These are phyloP conservation scores for Drosophila watanabei DNA, from an alignment of 1,140 invertebrate genomes.

Conservation along the genomic window DNA sequence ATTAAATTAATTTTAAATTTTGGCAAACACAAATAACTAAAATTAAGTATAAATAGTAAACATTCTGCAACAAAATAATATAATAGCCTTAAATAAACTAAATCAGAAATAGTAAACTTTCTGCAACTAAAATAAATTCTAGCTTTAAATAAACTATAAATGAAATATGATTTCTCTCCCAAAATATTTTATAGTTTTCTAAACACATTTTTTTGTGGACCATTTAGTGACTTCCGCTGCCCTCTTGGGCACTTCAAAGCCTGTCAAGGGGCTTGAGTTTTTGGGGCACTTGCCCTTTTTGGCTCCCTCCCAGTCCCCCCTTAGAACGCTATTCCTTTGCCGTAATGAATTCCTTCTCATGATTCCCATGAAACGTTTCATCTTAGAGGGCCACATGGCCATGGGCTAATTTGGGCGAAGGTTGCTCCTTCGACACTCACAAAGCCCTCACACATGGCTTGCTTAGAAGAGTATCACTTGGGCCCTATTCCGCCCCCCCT, in stretches of 20 bases:
- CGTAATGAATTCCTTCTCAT: conserved; percentile 53
- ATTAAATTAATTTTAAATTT: background rate
- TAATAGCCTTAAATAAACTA: too few species aligned
- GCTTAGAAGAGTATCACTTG: conserved; percentile 32
- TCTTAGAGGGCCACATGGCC: conserved; percentile 48
- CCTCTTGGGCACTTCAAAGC: conserved; percentile 29
- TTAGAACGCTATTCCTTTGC: background rate
- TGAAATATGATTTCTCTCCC: background rate
- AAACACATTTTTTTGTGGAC: background rate
- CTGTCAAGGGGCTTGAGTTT: conserved; percentile 41
- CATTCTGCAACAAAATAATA: background rate
- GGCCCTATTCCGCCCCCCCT: background rate
- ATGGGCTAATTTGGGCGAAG: conserved; percentile 56
- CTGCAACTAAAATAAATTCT: too few species aligned
- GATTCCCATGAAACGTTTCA: conserved; percentile 46
- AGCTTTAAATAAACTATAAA: background rate
- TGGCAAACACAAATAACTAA: background rate
- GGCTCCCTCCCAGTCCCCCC: background rate
- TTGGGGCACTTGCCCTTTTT: conserved; percentile 29
- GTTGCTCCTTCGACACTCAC: conserved; percentile 33
- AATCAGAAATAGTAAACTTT: background rate
- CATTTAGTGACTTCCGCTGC: conserved; percentile 22
- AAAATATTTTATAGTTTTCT: background rate
- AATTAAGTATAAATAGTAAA: too few species aligned
- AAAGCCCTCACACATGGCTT: conserved; percentile 42